Base-by-base conservation (phyloP, 92 coral and sea anemone species). In the Phenganax marumi region DNA sequence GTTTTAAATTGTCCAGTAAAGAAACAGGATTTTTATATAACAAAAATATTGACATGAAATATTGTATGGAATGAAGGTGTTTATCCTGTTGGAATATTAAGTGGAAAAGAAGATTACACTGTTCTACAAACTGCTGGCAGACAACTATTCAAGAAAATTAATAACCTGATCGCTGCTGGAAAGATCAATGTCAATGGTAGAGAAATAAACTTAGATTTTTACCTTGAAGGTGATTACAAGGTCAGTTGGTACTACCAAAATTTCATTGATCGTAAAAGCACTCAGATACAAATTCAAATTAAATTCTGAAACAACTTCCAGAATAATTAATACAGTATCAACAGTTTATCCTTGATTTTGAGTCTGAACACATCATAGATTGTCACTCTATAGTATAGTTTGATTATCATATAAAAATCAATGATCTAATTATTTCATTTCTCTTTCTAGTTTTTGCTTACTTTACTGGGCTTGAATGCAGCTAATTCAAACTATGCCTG, bases 171-270 rank as follows among this genome's bases (percentile, higher is more conserved):
- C 0, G 55, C 81, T 57, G 70, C 70, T 58, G 81, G 81, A 48
- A 57, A 77, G 33, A 77, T 58, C 10, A 57, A 77, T 61, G 81
- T 77, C 54, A 47, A 61, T 77, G 81, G 81, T 22, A 77, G 50
- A 54, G 81, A 77, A 77, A 77, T 77, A 25, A 77, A 24, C 46
- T 77, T 77, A 54, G 81, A 77, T 33, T 77, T 77, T 57, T 60
- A 77, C 81, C 52, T 77, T 11, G 81, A 70, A 39, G 81, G 70
- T n/a, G 81, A 77, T 77, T 77, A 77, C 50, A 77, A 77, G 81
- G 81, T 77, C 68, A 62, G 68, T 7, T 8, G 25, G 8, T 56
- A 62, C 25, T 62, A 33, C 43, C 43, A 33, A 62, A 19, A 62
- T 19, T 7, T 62, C 43, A 62, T 19, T 62, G 43, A 62, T 62